Base-by-base conservation (phyloP, 2,888 invertebrate species). In the Andrena bicolor region DNA sequence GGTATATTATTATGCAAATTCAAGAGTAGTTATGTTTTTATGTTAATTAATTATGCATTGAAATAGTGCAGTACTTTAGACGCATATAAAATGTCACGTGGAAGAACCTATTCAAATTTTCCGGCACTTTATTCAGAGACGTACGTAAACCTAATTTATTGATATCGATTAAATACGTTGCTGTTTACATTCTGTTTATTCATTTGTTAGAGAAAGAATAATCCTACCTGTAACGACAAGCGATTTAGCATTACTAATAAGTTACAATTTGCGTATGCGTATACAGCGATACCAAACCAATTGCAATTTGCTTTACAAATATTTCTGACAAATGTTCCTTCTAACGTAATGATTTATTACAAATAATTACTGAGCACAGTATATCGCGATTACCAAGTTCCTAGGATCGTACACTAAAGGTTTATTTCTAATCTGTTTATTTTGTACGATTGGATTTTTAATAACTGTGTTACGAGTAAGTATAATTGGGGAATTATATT, bases 211-310 rank as follows among this genome's bases (percentile, higher is more conserved):
- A 26, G 53, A 61, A 78, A 48, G n/a, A 28, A 66, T 20, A 16
- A 51, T 53, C 20, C 26, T 35, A n/a, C 8, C 6, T 49, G 53
- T 10, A 16, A 20, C 20, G 16, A n/a, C 56, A 41, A 51, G 58
- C 6, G 16, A 10, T 56, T 58, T 41, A 6, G 13, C 28, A 35
- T 63, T 79, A 56, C 13, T 61, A 72, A 72, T 80, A 80, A 80
- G 65, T 66, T 49, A 70, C n/a, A 23, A 65, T 76, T 71, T 30
- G 48, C 56, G 16, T 61, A 80, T 28, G 48, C 56, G 16, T 66
- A 80, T 56, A 28, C 63, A 80, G 10, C 10, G 64, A 69, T 26
- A 28, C 56, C 28, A 26, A 23, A 23, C 48, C 28, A 64, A 80
- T 10, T 65, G 48, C 13, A 28, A 53, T 80, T 65, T 41, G 61